Evolutionary conservation across 2,888 invertebrate species (phyloP), one percentile per base, ranked within the genome.

Genomic region (Plebejus melissa): DNA sequence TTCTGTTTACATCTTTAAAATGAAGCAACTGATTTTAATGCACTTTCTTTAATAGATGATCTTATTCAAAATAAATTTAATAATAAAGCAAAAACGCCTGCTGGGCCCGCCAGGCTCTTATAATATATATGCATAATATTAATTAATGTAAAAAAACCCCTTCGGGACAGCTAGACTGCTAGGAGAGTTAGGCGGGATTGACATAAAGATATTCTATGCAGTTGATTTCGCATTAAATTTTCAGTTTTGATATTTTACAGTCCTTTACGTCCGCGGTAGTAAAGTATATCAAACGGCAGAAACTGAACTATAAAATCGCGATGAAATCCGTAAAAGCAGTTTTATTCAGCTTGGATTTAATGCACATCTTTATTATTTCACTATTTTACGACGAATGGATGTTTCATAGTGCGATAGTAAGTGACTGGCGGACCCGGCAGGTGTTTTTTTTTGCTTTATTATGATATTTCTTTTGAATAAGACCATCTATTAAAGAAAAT

Each of bases 241-340:
- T 65, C 9, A 65, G 4, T 32, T 65, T 32, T 65, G 7, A 28
- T 2, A 65, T 65, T 28, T 65, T 22, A 65, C 60, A 65, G 60
- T 65, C 28, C 9, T n/a, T 22, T 22, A 28, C 28, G 60, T 22
- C 60, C 11, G 32, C 11, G 11, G 11, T 28, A 54, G 58, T 58
- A 22, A 58, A 58, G 28, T 65, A 65, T 32, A 28, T 28, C 9
- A 65, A 65, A 32, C 60, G 28, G 60, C 28, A 28, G 58, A 58
- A 54, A 16, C 54, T 13, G 16, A 54, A 65, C 60, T 65, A 65
- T 65, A 65, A 65, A 60, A 65, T 28, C 28, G 28, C 32, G 60
- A 65, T 65, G 60, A 65, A 65, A 65, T 65, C 28, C 60, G 60
- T 65, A 65, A 65, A 65, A 65, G 60, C 60, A 28, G 28, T 65